These are phyloP conservation scores for Polydrusus tereticollis DNA, from an alignment of 2,888 invertebrate species.

Conservation along the genomic window DNA sequence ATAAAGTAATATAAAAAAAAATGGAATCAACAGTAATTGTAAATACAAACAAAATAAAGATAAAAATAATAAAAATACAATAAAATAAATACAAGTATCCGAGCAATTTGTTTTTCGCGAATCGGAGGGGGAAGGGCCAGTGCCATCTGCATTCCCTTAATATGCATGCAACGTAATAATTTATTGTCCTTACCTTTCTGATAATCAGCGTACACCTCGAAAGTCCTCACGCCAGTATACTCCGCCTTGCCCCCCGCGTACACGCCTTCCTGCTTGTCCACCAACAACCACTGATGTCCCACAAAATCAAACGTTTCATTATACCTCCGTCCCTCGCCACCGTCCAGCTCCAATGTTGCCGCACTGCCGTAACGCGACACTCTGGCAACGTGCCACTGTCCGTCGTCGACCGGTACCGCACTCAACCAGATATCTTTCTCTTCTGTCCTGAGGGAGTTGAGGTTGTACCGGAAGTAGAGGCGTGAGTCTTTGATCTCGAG, in stretches of 20 bases:
- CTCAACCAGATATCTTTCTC: constrained; percentile 92
- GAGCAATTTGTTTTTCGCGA: too few species aligned
- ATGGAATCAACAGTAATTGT: too few species aligned
- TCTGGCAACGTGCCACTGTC: constrained; percentile 96
- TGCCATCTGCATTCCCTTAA: too few species aligned
- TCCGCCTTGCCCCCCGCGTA: constrained; percentile 97
- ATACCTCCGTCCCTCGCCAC: constrained; percentile 93
- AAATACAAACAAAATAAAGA: too few species aligned
- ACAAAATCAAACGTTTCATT: constrained; percentile 92
- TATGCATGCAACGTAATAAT: too few species aligned
- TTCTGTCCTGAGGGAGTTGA: constrained; percentile 91
- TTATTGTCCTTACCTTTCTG: constrained; percentile 79
- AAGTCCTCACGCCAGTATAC: constrained; percentile 93
- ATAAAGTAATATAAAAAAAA: too few species aligned
- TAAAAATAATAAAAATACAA: too few species aligned
- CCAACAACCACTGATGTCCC: constrained; percentile 92
- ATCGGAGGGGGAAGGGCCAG: too few species aligned
- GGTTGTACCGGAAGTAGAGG: constrained; percentile 91
- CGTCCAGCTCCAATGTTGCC: constrained; percentile 92
- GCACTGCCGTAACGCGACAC: constrained; percentile 93
- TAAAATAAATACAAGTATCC: too few species aligned
- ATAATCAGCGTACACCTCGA: constrained; percentile 95
- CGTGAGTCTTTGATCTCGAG: constrained; percentile 91
- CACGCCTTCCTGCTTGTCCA: constrained; percentile 95
- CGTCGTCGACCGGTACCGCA: constrained; percentile 92